Evolutionary conservation across 2,797 vertebrate species (phyloP).

Genomic region (Distichodus sexfasciatus): DNA sequence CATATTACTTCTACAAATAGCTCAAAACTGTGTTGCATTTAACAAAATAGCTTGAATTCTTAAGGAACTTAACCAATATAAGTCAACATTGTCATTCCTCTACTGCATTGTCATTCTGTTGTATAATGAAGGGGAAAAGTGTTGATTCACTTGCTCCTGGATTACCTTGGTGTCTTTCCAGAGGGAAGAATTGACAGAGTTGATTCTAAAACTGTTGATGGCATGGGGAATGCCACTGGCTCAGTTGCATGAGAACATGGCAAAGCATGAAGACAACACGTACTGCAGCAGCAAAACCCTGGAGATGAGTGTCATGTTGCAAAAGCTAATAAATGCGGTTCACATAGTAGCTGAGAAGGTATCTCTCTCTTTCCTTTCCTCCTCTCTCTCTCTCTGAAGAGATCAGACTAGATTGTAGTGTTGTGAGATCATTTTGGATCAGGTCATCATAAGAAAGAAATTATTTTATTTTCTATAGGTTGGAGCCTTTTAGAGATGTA

Average conservation of each 20-base stretch:
- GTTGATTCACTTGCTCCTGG: too few relatives aligned
- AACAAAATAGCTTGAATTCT: neutral
- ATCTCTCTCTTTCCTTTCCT: neutral
- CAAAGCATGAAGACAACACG: slow-evolving; percentile 62
- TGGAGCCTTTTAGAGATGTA: too few relatives aligned
- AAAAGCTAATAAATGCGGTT: slow-evolving; percentile 49
- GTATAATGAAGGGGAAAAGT: neutral
- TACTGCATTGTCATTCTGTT: too few relatives aligned
- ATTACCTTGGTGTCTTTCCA: slow-evolving; percentile 38
- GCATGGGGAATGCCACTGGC: slow-evolving; percentile 77
- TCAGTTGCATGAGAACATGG: slow-evolving; percentile 72
- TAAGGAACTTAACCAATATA: neutral
- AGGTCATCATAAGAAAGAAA: too few relatives aligned
- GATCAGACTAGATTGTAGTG: too few relatives aligned
- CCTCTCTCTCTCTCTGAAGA: too few relatives aligned
- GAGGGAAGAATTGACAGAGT: slow-evolving; percentile 72
- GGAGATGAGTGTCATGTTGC: slow-evolving; percentile 77
- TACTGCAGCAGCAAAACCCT: slow-evolving; percentile 76
- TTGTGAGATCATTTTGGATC: too few relatives aligned
- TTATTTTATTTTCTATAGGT: too few relatives aligned
- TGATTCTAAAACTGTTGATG: slow-evolving; percentile 76
- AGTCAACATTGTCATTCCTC: too few relatives aligned
- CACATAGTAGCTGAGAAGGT: neutral
- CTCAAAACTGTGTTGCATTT: neutral
- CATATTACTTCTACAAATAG: neutral